These are phyloP conservation scores for Dendrolimus houi DNA, from an alignment of 2,888 invertebrate genomes.

Conservation along the genomic window DNA sequence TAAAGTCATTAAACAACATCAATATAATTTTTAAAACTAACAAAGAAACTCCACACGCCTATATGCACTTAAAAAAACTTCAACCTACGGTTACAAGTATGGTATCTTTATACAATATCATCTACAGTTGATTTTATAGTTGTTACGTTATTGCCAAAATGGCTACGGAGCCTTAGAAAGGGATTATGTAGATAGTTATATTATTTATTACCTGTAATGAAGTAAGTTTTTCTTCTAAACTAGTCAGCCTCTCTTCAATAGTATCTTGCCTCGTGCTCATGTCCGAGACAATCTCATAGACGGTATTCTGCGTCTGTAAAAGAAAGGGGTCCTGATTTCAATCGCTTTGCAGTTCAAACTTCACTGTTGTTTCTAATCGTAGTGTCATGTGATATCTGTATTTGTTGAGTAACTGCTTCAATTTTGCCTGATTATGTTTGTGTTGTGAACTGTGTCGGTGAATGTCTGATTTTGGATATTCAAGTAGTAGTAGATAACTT, in stretches of 20 bases:
- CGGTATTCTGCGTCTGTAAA: constrained; percentile 96
- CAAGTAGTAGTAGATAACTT: not conserved
- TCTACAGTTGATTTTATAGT: no score
- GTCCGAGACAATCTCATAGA: constrained; percentile 98
- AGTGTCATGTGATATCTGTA: constrained; percentile 39
- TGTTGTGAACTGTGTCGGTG: constrained; percentile 18
- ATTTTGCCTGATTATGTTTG: constrained; percentile 11
- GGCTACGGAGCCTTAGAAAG: no score
- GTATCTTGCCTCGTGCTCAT: constrained; percentile 96
- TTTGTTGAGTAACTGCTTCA: constrained; percentile 15
- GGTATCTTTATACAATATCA: no score
- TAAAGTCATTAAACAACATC: no score
- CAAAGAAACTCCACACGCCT: no score
- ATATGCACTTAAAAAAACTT: no score
- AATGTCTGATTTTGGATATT: constrained; percentile 9
- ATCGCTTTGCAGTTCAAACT: constrained; percentile 66
- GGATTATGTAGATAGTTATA: not conserved
- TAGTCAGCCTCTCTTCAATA: constrained; percentile 93
- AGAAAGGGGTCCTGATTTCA: constrained; percentile 76
- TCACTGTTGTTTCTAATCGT: constrained; percentile 46
- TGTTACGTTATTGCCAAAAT: no score
- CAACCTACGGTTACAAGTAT: no score
- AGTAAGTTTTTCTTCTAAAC: constrained; percentile 94
- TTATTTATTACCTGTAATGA: constrained; percentile 81
- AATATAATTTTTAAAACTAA: no score